These are phyloP conservation scores for Rhynchotus rufescens DNA, from an alignment of 2,797 vertebrate species.

Conservation along the genomic window DNA sequence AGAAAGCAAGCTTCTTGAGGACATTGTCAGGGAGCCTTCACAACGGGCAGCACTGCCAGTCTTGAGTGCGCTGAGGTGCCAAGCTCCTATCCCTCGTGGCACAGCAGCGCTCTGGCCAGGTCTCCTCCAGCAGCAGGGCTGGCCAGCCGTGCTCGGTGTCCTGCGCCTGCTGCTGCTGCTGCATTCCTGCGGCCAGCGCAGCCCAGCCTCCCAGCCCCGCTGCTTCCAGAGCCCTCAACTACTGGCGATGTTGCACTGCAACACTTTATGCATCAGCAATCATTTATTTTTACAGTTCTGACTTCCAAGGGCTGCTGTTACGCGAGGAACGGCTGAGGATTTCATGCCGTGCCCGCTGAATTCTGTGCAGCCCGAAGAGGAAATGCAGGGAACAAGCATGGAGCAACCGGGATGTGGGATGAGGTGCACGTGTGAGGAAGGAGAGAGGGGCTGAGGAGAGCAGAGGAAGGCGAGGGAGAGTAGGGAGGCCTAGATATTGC, in stretches of 20 bases:
- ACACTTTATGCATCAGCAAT: conserved; percentile 60
- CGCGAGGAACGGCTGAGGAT: neutral
- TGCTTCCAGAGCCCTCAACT: neutral
- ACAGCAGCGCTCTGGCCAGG: neutral
- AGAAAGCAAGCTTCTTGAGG: neutral
- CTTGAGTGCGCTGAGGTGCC: neutral
- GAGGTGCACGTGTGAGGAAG: neutral
- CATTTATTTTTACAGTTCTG: conserved; percentile 40
- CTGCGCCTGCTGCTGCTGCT: neutral
- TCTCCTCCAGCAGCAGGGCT: neutral
- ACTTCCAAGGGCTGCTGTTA: neutral
- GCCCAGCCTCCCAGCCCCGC: neutral
- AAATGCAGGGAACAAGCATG: neutral
- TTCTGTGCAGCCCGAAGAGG: neutral
- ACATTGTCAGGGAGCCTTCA: neutral
- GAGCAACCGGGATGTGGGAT: rapidly evolving
- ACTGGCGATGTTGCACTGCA: conserved; percentile 1
- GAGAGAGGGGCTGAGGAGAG: neutral
- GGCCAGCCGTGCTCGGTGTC: neutral
- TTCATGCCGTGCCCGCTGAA: neutral
- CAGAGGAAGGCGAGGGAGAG: neutral
- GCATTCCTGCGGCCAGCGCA: rapidly evolving
- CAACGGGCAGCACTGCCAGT: neutral
- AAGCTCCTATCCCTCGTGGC: neutral
- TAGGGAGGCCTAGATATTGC: neutral